Evolutionary conservation across 2,888 invertebrate genomes (phyloP).

Genomic region (Pandemis heparana): DNA sequence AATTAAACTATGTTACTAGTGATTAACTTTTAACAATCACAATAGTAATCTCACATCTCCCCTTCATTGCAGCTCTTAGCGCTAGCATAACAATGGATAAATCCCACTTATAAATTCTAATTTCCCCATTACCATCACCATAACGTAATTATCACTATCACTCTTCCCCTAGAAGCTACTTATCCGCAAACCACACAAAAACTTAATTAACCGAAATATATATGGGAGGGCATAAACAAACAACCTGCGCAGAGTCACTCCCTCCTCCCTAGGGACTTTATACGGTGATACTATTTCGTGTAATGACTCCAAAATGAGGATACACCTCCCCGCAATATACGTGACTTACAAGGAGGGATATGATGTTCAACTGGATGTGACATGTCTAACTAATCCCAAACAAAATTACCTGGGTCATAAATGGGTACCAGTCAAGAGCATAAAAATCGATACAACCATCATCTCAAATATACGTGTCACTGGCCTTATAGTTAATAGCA

Average conservation of each 20-base stretch:
- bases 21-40: background rate
- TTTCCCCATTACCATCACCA: constrained; percentile 59
- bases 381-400: background rate
- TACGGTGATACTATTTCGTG: constrained; percentile 85
- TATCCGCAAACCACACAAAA: constrained; percentile 78
- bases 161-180: constrained; percentile 50
- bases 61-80: constrained; percentile 7
- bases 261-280: constrained; percentile 77
- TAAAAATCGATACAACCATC: too few species aligned
- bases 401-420: too few species aligned
- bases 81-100: constrained; percentile 48
- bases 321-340: constrained; percentile 75
- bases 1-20: too few species aligned
- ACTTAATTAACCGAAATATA: constrained; percentile 85
- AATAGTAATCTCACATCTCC: background rate
- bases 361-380: constrained; percentile 16
- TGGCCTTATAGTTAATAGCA: too few species aligned
- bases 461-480: too few species aligned
- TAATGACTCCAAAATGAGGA: constrained; percentile 85
- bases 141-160: constrained; percentile 39
- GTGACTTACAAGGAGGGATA: constrained; percentile 47
- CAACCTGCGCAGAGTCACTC: constrained; percentile 72
- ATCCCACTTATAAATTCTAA: constrained; percentile 44
- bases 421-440: too few species aligned
- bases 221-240: constrained; percentile 79